phyloP scores from a whole-genome alignment of 2,113 vertebrate genomes.

The Gnathonemus longibarbis region DNA sequence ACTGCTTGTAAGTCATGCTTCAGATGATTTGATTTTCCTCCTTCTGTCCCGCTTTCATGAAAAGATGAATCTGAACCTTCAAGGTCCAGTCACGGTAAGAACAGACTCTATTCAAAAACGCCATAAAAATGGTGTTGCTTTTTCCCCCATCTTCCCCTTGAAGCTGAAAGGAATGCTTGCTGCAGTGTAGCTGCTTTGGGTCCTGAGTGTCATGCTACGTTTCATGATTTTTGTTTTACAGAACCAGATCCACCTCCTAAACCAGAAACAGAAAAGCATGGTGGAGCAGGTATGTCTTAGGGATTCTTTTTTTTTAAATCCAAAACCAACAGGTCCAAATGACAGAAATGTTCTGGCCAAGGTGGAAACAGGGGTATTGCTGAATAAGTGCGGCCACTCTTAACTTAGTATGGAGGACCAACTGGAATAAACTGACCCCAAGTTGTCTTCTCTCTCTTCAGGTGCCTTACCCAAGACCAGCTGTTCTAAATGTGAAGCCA shows the following conservation, averaged over 20 bases:
- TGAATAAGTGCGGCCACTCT: neutral
- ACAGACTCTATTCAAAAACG: neutral
- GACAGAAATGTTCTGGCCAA: neutral
- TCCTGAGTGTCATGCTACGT: neutral
- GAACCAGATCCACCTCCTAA: constrained; percentile 16
- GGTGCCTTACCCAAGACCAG: constrained; percentile 33
- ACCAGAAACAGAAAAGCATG: constrained; percentile 8
- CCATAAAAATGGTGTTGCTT: neutral
- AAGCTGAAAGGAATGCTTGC: neutral
- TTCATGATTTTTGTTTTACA: neutral
- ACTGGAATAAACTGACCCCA: too few species aligned
- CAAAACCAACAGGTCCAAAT: neutral
- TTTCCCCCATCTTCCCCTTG: neutral
- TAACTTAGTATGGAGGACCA: too few species aligned
- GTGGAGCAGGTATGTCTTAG: constrained; percentile 33
- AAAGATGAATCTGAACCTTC: constrained; percentile 28
- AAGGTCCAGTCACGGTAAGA: constrained; percentile 32
- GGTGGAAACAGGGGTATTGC: neutral
- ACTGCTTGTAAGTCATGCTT: neutral
- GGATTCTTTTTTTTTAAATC: neutral
- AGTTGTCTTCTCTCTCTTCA: constrained; percentile 24
- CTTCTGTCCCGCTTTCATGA: constrained; percentile 28
- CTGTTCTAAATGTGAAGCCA: constrained; percentile 61
- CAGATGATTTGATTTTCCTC: neutral
- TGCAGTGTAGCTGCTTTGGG: neutral